Percentiles rank a stretch among this genome's conserved stretches.
These are phyloP conservation scores for Tachuris rubrigastra DNA, from an alignment of 2,113 vertebrate species.

Conservation along the genomic window DNA sequence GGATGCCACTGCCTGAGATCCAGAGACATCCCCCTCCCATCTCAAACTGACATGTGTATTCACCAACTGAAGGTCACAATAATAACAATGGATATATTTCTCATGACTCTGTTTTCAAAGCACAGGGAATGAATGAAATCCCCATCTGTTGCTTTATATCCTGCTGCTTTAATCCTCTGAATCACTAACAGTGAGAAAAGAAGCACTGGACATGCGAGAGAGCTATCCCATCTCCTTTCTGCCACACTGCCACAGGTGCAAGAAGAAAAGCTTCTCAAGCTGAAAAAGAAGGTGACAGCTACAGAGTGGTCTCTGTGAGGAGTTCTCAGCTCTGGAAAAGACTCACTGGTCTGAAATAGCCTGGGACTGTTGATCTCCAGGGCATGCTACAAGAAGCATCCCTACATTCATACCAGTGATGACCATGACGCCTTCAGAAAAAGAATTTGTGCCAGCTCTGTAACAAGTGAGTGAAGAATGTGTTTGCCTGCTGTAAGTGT, in stretches of 20 bases:
- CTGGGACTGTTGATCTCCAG: neutral
- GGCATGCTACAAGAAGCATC: neutral
- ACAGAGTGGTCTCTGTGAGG: neutral
- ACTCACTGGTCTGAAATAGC: neutral
- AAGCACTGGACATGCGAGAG: neutral
- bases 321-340: neutral
- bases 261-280: neutral
- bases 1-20: neutral
- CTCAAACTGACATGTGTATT: neutral
- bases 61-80: neutral
- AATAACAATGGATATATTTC: neutral
- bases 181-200: neutral
- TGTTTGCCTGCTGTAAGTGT: neutral
- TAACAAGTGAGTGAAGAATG: neutral
- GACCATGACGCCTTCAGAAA: neutral
- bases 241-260: neutral
- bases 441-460: neutral
- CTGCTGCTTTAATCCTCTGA: constrained; percentile 34
- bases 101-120: neutral
- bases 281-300: neutral
- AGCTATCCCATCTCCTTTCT: neutral
- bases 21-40: neutral
- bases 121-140: constrained; percentile 31
- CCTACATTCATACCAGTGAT: neutral
- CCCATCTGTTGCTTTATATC: constrained; percentile 45